These are phyloP conservation scores for Amblyopsis rosae DNA, from an alignment of 2,113 vertebrate species.

Conservation along the genomic window DNA sequence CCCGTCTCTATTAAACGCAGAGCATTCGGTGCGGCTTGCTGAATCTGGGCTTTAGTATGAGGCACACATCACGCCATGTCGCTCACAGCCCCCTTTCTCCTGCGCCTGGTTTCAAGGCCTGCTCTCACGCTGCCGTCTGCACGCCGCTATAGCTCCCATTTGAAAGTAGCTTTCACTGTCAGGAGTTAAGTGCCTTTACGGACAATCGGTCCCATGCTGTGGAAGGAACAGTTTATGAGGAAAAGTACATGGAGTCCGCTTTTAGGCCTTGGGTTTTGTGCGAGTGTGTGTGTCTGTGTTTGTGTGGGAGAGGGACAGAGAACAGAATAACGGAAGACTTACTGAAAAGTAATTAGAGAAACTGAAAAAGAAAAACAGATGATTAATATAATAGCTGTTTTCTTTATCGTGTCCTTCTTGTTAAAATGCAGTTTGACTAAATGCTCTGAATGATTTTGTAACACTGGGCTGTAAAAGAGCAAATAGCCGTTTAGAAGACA, in stretches of 20 bases:
- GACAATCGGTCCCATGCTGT: conserved; percentile 34
- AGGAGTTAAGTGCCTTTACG: conserved; percentile 20
- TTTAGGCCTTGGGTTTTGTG: conserved; percentile 29
- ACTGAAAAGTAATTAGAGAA: conserved; percentile 1
- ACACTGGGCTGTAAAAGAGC: too few relatives aligned
- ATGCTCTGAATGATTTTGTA: conserved; percentile 5
- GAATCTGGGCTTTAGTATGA: conserved; percentile 71
- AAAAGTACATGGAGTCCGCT: conserved; percentile 37
- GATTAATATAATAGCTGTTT: conserved; percentile 34
- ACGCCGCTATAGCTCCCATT: conserved; percentile 39
- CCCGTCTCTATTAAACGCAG: conserved; percentile 5
- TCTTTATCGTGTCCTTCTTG: conserved; percentile 27
- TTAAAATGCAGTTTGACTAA: conserved; percentile 39
- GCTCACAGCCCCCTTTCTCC: conserved; percentile 56
- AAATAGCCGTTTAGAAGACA: conserved; percentile 1
- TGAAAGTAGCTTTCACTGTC: conserved; percentile 25
- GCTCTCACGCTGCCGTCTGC: conserved; percentile 38
- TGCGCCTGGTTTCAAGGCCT: conserved; percentile 38
- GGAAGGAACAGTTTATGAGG: conserved; percentile 30
- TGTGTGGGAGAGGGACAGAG: conserved; percentile 1
- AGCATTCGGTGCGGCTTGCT: conserved; percentile 26
- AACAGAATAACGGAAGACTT: not conserved
- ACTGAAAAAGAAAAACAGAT: conserved; percentile 23
- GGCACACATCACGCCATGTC: conserved; percentile 64
- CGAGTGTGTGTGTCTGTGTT: not conserved